These are phyloP conservation scores for Sinocyclocheilus rhinocerous DNA, from an alignment of 2,113 vertebrate genomes.

Conservation along the genomic window DNA sequence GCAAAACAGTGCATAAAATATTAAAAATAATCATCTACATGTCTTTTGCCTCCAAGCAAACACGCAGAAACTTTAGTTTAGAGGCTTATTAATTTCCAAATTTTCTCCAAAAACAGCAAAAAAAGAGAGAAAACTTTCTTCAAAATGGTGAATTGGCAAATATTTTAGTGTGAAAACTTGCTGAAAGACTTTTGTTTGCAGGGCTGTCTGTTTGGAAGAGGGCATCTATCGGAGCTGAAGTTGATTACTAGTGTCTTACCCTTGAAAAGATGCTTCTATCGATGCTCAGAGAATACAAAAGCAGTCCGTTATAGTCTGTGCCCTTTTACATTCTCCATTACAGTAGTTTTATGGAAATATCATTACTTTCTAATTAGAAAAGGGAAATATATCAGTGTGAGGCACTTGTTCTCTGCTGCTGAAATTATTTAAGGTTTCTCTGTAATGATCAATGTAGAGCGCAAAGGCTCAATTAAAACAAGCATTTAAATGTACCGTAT, in stretches of 20 bases:
- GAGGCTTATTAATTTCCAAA: conserved; percentile 41
- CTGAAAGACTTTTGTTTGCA: too few relatives aligned
- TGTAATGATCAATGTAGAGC: conserved; percentile 22
- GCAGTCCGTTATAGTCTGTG: not conserved
- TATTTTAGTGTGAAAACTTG: too few relatives aligned
- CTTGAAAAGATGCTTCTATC: conserved; percentile 36
- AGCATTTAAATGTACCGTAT: conserved; percentile 24
- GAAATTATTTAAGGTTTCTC: conserved; percentile 51
- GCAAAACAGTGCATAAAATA: conserved; percentile 38
- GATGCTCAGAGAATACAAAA: conserved; percentile 41
- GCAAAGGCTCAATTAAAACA: conserved; percentile 30
- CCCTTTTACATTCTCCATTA: conserved; percentile 10
- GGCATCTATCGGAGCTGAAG: conserved; percentile 1
- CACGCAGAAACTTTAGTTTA: not conserved
- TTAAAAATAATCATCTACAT: conserved; percentile 11
- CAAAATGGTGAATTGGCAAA: not conserved
- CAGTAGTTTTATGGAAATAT: conserved; percentile 50
- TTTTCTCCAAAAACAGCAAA: conserved; percentile 5
- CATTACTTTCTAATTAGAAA: conserved; percentile 55
- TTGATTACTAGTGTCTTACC: conserved; percentile 28
- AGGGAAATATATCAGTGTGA: conserved; percentile 47
- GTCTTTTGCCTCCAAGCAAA: conserved; percentile 24
- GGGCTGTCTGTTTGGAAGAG: conserved; percentile 6
- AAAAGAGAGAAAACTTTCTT: not conserved
- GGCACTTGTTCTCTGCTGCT: conserved; percentile 43